Evolutionary conservation across 2,888 invertebrate genomes (phyloP).

Genomic region (Helobdella robusta): DNA sequence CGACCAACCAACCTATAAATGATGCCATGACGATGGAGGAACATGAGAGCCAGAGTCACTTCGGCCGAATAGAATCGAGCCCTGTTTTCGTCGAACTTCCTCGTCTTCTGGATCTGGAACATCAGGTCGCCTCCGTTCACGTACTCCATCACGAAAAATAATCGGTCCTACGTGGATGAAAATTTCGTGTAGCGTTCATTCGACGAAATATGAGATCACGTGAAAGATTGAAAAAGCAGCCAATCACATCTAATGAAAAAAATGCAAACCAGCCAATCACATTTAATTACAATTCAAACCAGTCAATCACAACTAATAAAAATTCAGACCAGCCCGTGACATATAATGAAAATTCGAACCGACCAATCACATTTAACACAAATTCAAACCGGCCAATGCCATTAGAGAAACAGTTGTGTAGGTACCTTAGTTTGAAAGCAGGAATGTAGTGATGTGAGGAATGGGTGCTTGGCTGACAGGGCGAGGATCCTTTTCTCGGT

Average conservation of each 20-base stretch:
- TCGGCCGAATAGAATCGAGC: conserved; percentile 97
- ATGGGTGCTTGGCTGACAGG: conserved; percentile 92
- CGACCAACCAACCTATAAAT: conserved; percentile 81
- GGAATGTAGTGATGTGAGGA: conserved; percentile 88
- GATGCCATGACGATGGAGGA: conserved; percentile 89
- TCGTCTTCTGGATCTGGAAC: conserved; percentile 96
- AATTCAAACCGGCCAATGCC: no score
- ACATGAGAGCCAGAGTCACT: conserved; percentile 91
- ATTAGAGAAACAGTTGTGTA: no score
- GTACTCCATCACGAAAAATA: conserved; percentile 99
- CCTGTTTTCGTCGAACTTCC: conserved; percentile 88
- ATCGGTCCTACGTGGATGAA: conserved; percentile 60
- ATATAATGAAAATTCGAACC: no score
- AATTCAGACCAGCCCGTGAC: no score
- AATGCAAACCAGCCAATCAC: no score
- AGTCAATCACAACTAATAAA: no score
- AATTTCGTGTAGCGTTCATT: no score
- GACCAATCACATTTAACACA: no score
- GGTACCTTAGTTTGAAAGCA: conserved; percentile 92
- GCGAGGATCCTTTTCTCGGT: conserved; percentile 93
- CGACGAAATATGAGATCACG: no score
- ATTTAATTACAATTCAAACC: no score
- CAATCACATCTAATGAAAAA: no score
- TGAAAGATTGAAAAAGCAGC: no score
- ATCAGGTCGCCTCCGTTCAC: conserved; percentile 83